These are phyloP conservation scores for Coracopsis vasa DNA, from an alignment of 2,113 vertebrate genomes.

Conservation along the genomic window DNA sequence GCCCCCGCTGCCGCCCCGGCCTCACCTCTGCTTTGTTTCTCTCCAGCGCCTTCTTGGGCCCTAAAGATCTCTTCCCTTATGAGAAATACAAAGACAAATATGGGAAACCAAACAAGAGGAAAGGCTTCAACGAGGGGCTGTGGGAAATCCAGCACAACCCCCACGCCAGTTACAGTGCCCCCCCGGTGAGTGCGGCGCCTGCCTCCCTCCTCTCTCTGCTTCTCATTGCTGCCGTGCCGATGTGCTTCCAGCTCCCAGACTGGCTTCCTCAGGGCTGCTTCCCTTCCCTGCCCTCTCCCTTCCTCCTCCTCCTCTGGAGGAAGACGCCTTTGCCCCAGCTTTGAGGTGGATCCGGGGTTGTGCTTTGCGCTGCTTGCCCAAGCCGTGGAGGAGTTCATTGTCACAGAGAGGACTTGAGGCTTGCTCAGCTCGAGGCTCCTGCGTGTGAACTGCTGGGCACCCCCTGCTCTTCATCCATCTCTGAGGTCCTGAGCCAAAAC, in stretches of 20 bases:
- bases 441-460: not conserved
- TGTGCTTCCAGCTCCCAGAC: not conserved
- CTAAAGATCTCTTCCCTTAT: conserved; percentile 95
- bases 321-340: not conserved
- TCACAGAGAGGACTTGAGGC: not conserved
- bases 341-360: not conserved
- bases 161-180: conserved; percentile 94
- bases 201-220: not conserved
- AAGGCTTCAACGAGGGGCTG: conserved; percentile 98
- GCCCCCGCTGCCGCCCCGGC: not conserved
- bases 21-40: conserved; percentile 31
- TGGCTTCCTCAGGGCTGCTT: not conserved
- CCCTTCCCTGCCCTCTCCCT: not conserved
- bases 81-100: conserved; percentile 95
- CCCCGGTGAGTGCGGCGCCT: conserved; percentile 80
- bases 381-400: not conserved
- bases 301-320: not conserved
- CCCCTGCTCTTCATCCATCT: not conserved
- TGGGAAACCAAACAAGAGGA: conserved; percentile 97
- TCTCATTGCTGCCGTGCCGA: not conserved
- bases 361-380: not conserved
- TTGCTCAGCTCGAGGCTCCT: not conserved
- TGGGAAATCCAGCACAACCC: conserved; percentile 99
- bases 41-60: conserved; percentile 90
- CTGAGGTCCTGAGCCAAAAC: not conserved